These are phyloP conservation scores for Harpalus rufipes DNA, from an alignment of 2,888 invertebrate species.

Conservation along the genomic window DNA sequence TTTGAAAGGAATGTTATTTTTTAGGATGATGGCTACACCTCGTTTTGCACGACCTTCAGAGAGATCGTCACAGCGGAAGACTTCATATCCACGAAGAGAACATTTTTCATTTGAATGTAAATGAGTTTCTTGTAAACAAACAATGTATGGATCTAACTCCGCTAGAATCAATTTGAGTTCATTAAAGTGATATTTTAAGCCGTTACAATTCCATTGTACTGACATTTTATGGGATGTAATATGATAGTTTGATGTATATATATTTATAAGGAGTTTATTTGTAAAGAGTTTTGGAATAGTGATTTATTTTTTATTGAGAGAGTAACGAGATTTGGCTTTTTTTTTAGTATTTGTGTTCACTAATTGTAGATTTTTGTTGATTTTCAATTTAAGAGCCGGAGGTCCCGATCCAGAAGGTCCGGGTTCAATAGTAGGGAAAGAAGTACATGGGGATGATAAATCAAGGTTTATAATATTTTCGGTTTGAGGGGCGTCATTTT, in stretches of 20 bases:
- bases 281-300: background rate
- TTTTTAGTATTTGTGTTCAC: background rate
- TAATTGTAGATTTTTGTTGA: slow-evolving; percentile 16
- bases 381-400: background rate
- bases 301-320: background rate
- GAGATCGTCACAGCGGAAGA: slow-evolving; percentile 1
- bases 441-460: slow-evolving; percentile 6
- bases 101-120: slow-evolving; percentile 2
- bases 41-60: background rate
- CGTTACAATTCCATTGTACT: slow-evolving; percentile 2
- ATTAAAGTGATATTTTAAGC: slow-evolving; percentile 12
- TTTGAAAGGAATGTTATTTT: background rate
- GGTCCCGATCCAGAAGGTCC: background rate
- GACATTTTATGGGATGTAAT: background rate
- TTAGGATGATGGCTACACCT: background rate
- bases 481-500: background rate
- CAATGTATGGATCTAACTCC: slow-evolving; percentile 7
- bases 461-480: slow-evolving; percentile 1
- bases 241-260: background rate
- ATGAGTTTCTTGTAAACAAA: background rate
- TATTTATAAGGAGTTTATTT: too few relatives aligned
- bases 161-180: background rate
- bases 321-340: background rate
- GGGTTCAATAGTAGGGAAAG: background rate
- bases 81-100: background rate